Percentiles rank a stretch among this genome's conserved stretches.
Conservation (phyloP, 2,113 vertebrate genomes). For the Cariama cristata region DNA sequence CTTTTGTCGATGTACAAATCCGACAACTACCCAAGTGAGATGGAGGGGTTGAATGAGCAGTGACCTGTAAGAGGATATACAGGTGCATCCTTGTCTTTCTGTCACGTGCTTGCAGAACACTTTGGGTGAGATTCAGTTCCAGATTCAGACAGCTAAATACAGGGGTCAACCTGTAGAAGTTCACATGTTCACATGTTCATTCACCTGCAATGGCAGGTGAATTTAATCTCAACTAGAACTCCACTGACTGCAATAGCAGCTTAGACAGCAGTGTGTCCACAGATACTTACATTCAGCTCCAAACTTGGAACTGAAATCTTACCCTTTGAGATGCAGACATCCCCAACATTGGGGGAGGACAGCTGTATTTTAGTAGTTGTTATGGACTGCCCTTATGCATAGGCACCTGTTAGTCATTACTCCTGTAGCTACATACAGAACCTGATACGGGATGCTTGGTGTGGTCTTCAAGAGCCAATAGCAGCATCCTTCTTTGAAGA, state of each 20-base stretch:
- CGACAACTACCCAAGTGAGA: not conserved
- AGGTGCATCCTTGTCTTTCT: not conserved
- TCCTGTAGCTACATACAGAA: not conserved
- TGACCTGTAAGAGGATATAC: not conserved
- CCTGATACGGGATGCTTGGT: accelerated
- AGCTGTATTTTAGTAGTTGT: not conserved
- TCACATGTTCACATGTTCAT: not conserved
- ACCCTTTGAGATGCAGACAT: not conserved
- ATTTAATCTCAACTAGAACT: not conserved
- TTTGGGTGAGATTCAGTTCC: not conserved
- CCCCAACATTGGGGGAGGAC: not conserved
- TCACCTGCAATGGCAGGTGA: not conserved
- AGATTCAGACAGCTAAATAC: not conserved
- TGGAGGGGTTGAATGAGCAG: not conserved
- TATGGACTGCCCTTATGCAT: not conserved
- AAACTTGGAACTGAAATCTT: not conserved
- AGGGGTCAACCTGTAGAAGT: not conserved
- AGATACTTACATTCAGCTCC: not conserved
- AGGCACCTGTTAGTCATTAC: not conserved
- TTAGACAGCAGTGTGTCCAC: not conserved
- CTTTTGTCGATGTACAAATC: not conserved
- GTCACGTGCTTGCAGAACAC: not conserved
- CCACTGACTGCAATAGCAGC: not conserved
- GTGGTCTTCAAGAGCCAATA: not conserved
- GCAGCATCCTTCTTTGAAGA: not conserved